Conservation (phyloP, 2,113 vertebrate genomes). For the Notothenia rossii region DNA sequence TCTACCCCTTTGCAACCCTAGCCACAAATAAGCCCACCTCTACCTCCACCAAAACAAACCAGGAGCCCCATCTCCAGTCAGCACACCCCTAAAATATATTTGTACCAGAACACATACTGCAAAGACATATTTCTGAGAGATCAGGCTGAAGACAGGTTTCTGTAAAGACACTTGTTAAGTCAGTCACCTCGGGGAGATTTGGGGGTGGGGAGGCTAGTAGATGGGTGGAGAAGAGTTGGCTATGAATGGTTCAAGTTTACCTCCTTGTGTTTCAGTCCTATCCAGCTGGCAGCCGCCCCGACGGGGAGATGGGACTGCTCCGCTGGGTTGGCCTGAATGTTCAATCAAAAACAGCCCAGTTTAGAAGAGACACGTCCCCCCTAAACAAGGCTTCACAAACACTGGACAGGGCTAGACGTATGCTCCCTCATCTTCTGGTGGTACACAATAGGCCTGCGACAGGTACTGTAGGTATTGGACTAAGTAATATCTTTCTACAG, state of each 20-base stretch:
- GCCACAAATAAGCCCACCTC: conserved; percentile 11
- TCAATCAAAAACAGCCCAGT: conserved; percentile 79
- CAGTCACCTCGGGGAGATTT: conserved; percentile 51
- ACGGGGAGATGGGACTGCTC: conserved; percentile 81
- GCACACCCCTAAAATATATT: conserved; percentile 25
- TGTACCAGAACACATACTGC: conserved; percentile 33
- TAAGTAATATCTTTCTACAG: background rate
- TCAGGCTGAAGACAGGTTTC: conserved; percentile 42
- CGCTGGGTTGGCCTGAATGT: conserved; percentile 80
- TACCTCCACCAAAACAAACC: conserved; percentile 50
- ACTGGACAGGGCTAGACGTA: conserved; percentile 39
- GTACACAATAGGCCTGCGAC: background rate
- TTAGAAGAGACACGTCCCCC: conserved; percentile 75
- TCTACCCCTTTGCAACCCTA: no score
- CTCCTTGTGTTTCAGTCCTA: conserved; percentile 80
- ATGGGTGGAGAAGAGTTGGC: conserved; percentile 56
- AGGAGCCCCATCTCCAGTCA: conserved; percentile 26
- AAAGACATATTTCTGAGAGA: conserved; percentile 24
- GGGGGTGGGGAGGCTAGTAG: conserved; percentile 41
- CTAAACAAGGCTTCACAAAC: conserved; percentile 61
- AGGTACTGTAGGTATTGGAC: background rate
- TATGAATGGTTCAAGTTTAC: conserved; percentile 73
- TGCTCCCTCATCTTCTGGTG: conserved; percentile 15
- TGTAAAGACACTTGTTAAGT: conserved; percentile 46
- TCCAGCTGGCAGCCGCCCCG: conserved; percentile 79